Conservation (phyloP, 2,797 vertebrate genomes). For the Micropoecilia bifurca region DNA sequence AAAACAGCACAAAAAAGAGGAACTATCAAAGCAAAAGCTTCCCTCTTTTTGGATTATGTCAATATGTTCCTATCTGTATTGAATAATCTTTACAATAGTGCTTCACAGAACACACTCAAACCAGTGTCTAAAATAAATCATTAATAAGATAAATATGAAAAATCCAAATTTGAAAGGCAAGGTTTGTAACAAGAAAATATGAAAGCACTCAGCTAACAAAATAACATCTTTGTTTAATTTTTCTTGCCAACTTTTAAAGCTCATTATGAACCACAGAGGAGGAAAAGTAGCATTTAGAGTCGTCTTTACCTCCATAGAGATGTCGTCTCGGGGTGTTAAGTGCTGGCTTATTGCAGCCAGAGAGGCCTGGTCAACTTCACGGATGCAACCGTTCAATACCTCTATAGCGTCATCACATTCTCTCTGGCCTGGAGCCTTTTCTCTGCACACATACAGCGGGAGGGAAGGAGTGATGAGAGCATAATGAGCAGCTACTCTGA, state of each 20-base stretch:
- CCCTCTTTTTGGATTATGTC: not conserved
- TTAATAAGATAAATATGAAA: not conserved
- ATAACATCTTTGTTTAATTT: not conserved
- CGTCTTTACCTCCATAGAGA: conserved; percentile 91
- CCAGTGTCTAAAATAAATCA: not conserved
- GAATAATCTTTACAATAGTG: not conserved
- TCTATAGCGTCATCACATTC: conserved; percentile 96
- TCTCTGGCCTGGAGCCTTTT: conserved; percentile 96
- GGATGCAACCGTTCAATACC: conserved; percentile 90
- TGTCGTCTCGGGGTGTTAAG: conserved; percentile 91
- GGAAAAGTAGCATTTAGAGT: not conserved
- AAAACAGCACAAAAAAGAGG: not conserved
- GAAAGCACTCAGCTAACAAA: not conserved
- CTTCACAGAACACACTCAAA: not conserved
- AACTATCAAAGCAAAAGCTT: not conserved
- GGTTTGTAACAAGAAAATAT: not conserved
- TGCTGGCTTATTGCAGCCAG: conserved; percentile 97
- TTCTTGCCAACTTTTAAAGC: not conserved
- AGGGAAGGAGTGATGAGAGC: not conserved
- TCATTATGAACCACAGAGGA: not conserved
- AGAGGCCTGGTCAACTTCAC: conserved; percentile 96
- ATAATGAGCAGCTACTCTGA: not conserved
- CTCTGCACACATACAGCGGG: conserved; percentile 75
- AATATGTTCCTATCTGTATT: not conserved
- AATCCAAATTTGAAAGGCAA: not conserved